These are phyloP conservation scores for Cephus sareptanus DNA, from an alignment of 2,888 invertebrate species.

Conservation along the genomic window DNA sequence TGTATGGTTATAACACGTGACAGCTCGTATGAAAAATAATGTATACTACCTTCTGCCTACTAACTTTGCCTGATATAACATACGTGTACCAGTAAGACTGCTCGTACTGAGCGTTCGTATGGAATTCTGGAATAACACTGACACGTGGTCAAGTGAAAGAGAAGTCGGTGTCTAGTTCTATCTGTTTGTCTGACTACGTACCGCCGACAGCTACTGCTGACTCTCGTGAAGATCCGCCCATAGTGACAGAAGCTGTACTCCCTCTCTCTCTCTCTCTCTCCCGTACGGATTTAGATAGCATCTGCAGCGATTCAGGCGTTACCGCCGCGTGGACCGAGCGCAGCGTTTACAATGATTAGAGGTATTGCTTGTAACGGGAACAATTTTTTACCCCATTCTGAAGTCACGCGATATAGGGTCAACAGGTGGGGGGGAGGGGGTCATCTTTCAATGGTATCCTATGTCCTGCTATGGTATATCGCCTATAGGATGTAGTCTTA, in stretches of 20 bases:
- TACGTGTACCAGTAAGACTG: not conserved
- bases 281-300: conserved; percentile 55
- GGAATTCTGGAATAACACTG: not conserved
- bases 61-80: too few species aligned
- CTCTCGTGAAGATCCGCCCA: not conserved
- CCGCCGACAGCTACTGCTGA: not conserved
- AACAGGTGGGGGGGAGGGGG: not conserved
- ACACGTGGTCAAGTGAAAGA: not conserved
- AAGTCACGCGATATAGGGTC: not conserved
- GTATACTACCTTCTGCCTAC: not conserved
- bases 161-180: not conserved
- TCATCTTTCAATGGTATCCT: not conserved
- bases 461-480: not conserved
- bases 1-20: not conserved
- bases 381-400: not conserved
- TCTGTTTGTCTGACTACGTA: not conserved
- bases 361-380: not conserved
- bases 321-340: not conserved
- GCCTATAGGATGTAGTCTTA: not conserved
- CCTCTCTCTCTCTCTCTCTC: not conserved
- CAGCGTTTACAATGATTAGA: not conserved
- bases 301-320: conserved; percentile 37
- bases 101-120: not conserved
- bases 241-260: not conserved
- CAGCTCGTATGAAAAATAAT: not conserved